These are phyloP conservation scores for Lota lota DNA, from an alignment of 2,113 vertebrate genomes.

Conservation along the genomic window DNA sequence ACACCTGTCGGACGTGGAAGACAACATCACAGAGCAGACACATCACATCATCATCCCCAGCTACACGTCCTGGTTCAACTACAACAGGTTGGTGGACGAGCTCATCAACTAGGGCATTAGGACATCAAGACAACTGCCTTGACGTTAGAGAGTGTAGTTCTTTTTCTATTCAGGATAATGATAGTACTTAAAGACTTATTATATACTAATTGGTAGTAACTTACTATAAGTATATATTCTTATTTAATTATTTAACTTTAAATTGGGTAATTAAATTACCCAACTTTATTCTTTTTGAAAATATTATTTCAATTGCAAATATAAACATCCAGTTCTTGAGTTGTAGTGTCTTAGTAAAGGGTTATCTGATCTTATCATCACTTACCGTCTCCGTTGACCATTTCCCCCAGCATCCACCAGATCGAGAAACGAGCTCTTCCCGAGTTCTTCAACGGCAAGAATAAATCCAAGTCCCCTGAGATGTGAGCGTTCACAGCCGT, in stretches of 20 bases:
- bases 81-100: conserved; percentile 83
- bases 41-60: conserved; percentile 98
- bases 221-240: neutral
- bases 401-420: conserved; percentile 81
- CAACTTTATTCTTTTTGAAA: neutral
- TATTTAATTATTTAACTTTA: neutral
- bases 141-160: too few species aligned
- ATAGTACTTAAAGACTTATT: too few species aligned
- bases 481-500: conserved; percentile 79
- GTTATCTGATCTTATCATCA: neutral
- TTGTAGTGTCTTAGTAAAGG: neutral
- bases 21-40: conserved; percentile 90
- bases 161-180: too few species aligned
- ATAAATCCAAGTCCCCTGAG: conserved; percentile 97
- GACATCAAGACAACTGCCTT: too few species aligned
- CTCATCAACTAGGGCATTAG: too few species aligned
- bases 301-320: neutral
- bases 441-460: conserved; percentile 96
- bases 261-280: neutral
- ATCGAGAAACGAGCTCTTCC: conserved; percentile 93
- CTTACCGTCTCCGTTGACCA: neutral
- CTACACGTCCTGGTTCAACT: conserved; percentile 96
- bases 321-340: too few species aligned
- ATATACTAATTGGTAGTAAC: too few species aligned
- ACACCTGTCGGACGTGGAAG: conserved; percentile 86